Evolutionary conservation across 2,113 vertebrate genomes (phyloP), one percentile per base, ranked within the genome.

Genomic region (Nymphicus hollandicus): DNA sequence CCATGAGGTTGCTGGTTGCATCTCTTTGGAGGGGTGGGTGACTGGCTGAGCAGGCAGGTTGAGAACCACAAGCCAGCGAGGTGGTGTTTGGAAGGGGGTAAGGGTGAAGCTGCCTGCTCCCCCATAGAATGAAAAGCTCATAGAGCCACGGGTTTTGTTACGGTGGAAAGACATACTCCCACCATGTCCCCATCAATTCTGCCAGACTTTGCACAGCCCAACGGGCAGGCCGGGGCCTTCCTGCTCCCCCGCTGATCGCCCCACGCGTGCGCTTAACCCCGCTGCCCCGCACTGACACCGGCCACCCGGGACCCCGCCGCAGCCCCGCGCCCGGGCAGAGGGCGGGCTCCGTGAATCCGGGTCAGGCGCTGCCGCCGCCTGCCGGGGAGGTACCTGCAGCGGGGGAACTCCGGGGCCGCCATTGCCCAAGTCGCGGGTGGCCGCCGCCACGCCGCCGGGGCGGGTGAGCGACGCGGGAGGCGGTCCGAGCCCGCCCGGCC

Each of bases 61-160:
- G 49, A 18, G 17, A 3, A 4, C 1, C 49, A 15, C 4, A 4
- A 19, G 17, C 33, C 44, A 3, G 50, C 0, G 27, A 50, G 50
- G 18, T 11, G 23, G 55, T 5, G 29, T 8, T 47, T 3, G 7
- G 24, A 22, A 56, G 14, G 4, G 12, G 2, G 8, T 2, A 6
- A 6, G 12, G 39, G 28, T 35, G 17, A 9, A 6, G 29, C 31
- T 2, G 72, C 64, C 65, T 7, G 20, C 43, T 27, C 29, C 17
- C 28, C 37, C 44, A 1, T 5, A 10, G 29, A 1, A 20, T 12
- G 9, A 9, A 10, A 43, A 37, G 33, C 56, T 23, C 6, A 1
- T 19, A 5, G 27, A 35, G 31, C 18, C 37, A 5, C 14, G 14
- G n/a, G 52, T 20, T 28, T 16, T n/a, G 49, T 56, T 58, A 23